Evolutionary conservation across 2,113 vertebrate species (phyloP).

Genomic region (Eublepharis macularius): DNA sequence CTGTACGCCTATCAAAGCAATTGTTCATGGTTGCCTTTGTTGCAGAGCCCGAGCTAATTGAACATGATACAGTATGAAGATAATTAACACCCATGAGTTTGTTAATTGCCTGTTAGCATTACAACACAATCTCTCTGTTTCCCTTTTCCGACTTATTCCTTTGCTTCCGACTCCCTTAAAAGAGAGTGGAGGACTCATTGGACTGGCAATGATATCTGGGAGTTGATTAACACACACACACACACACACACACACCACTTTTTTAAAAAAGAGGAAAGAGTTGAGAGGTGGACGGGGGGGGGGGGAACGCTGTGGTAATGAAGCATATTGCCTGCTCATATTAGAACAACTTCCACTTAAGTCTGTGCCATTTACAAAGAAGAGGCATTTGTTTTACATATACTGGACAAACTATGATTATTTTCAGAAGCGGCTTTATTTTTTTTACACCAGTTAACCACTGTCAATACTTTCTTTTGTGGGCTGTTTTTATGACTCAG

Average conservation of each 20-base stretch:
- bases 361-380: conserved; percentile 64
- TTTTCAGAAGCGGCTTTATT: conserved; percentile 74
- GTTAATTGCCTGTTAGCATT: conserved; percentile 91
- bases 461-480: conserved; percentile 73
- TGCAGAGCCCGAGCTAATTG: conserved; percentile 87
- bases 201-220: conserved; percentile 67
- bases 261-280: conserved; percentile 46
- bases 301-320: conserved; percentile 52
- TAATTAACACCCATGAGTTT: conserved; percentile 90
- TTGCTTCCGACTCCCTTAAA: conserved; percentile 71
- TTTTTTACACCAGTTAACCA: conserved; percentile 72
- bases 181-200: conserved; percentile 69
- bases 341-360: conserved; percentile 64
- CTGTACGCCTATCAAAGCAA: conserved; percentile 88
- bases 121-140: conserved; percentile 78
- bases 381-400: conserved; percentile 72
- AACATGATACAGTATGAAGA: conserved; percentile 89
- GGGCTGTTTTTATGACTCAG: conserved; percentile 77
- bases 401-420: conserved; percentile 73
- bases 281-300: not conserved
- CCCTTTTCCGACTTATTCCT: conserved; percentile 75
- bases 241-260: too few species aligned
- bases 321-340: conserved; percentile 64
- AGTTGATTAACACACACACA: conserved; percentile 72
- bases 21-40: conserved; percentile 88